Conservation (phyloP, 2,888 invertebrate species). For the Muscina levida region DNA sequence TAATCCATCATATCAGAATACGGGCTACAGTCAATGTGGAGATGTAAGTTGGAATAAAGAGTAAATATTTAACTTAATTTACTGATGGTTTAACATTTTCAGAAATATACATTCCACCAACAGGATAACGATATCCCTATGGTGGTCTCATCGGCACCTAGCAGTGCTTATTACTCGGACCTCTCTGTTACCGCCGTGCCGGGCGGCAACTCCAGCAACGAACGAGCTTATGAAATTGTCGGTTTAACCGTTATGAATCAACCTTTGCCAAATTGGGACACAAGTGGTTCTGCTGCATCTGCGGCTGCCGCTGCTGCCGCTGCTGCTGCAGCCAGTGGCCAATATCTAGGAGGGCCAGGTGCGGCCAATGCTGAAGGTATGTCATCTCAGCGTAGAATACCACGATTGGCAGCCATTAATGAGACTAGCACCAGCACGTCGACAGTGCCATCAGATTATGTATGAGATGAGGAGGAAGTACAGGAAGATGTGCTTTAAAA, state of each 20-base stretch:
- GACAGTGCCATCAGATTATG: slow-evolving; percentile 82
- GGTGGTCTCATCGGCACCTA: slow-evolving; percentile 84
- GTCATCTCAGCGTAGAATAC: slow-evolving; percentile 77
- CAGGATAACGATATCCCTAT: slow-evolving; percentile 81
- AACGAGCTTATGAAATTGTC: slow-evolving; percentile 83
- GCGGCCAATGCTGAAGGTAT: slow-evolving; percentile 69
- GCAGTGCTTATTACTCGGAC: slow-evolving; percentile 88
- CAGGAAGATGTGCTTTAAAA: slow-evolving; percentile 50
- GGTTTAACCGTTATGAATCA: slow-evolving; percentile 81
- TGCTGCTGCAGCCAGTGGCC: slow-evolving; percentile 50
- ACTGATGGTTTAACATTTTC: too few relatives aligned
- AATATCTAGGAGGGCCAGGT: slow-evolving; percentile 29
- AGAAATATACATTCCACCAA: slow-evolving; percentile 79
- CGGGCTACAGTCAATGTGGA: slow-evolving; percentile 83
- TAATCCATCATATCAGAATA: slow-evolving; percentile 86
- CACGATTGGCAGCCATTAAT: slow-evolving; percentile 82
- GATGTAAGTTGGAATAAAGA: slow-evolving; percentile 73
- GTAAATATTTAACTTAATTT: slow-evolving; percentile 19
- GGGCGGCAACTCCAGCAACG: slow-evolving; percentile 77
- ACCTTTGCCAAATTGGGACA: slow-evolving; percentile 80
- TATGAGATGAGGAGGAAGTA: slow-evolving; percentile 73
- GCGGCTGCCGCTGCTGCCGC: slow-evolving; percentile 36
- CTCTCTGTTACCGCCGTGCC: slow-evolving; percentile 82
- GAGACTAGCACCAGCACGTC: slow-evolving; percentile 82
- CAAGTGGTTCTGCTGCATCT: slow-evolving; percentile 71